A percentile compares a stretch with the other conserved stretches of the same genome.
phyloP scores from a whole-genome alignment of 2,113 vertebrate genomes.

The Lagopus leucura region DNA sequence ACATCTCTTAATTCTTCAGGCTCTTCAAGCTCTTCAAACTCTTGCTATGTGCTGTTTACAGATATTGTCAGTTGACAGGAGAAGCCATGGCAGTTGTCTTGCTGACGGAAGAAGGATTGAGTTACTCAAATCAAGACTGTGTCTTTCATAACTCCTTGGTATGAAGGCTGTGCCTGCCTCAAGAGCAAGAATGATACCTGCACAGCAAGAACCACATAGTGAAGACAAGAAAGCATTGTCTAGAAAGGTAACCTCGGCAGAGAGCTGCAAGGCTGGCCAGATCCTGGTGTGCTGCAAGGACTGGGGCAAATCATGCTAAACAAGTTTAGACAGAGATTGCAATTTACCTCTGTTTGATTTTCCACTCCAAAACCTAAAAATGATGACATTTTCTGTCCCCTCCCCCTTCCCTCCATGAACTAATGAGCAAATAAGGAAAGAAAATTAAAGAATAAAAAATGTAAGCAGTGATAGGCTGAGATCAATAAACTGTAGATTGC shows the following conservation, averaged over 20 bases:
- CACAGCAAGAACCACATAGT: not conserved
- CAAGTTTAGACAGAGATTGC: not conserved
- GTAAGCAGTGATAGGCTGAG: constrained; percentile 75
- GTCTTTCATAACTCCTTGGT: not conserved
- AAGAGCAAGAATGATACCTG: not conserved
- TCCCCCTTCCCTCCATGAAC: constrained; percentile 24
- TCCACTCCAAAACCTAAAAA: constrained; percentile 41
- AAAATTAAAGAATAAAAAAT: constrained; percentile 84
- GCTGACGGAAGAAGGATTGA: not conserved
- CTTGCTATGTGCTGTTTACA: not conserved
- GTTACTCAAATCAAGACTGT: not conserved
- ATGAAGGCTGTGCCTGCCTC: not conserved
- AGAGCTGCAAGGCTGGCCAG: not conserved
- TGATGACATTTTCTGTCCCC: constrained; percentile 29
- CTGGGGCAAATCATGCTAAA: not conserved
- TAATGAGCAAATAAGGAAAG: constrained; percentile 80
- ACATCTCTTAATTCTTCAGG: constrained; percentile 23
- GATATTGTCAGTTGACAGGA: not conserved
- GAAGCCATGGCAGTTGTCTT: not conserved
- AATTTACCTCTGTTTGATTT: constrained; percentile 16
- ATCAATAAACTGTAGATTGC: constrained; percentile 80
- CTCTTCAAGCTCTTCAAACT: not conserved
- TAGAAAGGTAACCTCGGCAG: not conserved
- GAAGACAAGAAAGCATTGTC: not conserved
- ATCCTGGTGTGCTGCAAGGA: not conserved